phyloP scores from a whole-genome alignment of 2,797 vertebrate genomes.

The Tolypeutes matacus region DNA sequence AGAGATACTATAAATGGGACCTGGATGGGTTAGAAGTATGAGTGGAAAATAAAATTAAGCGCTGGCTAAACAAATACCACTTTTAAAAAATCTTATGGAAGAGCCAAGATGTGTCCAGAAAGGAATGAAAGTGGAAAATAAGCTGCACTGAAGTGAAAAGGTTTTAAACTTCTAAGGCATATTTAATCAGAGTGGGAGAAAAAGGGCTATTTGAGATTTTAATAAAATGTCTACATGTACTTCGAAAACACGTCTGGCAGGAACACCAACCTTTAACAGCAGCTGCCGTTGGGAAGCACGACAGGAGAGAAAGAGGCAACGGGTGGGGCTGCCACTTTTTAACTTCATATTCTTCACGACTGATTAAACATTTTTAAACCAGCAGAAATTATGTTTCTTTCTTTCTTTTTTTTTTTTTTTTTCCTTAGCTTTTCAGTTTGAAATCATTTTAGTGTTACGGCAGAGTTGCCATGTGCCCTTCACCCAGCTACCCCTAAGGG shows the following conservation, averaged over 20 bases:
- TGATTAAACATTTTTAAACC: neutral
- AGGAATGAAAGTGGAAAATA: constrained; percentile 37
- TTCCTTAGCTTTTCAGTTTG: neutral
- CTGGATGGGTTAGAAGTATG: constrained; percentile 79
- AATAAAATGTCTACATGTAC: neutral
- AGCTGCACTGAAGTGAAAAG: neutral
- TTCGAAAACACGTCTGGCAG: neutral
- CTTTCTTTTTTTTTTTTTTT: neutral
- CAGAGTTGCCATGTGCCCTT: neutral
- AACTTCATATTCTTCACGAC: neutral
- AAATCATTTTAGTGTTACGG: neutral
- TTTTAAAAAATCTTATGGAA: constrained; percentile 35
- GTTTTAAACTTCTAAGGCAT: neutral
- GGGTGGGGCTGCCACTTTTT: neutral
- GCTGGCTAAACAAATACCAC: constrained; percentile 60
- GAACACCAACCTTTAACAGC: neutral
- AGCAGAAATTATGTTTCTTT: neutral
- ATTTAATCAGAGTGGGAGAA: neutral
- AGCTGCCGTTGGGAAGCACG: rapidly evolving
- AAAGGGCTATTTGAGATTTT: neutral
- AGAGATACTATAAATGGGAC: constrained; percentile 84
- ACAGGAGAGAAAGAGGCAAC: rapidly evolving
- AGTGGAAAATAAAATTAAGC: constrained; percentile 82
- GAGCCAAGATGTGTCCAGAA: neutral
- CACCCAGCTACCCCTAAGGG: neutral